phyloP scores from a whole-genome alignment of 2,888 invertebrate species.

The Melipona beecheii region DNA sequence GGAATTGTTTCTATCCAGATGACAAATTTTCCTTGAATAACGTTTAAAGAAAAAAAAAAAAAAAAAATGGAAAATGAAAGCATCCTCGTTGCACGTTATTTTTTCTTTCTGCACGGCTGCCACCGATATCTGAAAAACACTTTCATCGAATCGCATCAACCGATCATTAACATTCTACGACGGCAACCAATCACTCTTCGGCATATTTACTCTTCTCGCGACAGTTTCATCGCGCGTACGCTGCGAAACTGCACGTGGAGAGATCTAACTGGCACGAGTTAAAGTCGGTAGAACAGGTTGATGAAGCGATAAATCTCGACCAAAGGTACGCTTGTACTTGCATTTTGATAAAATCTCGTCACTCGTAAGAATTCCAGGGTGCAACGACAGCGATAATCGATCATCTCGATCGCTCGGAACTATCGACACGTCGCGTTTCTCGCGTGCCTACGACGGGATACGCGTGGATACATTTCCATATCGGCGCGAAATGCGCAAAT shows the following conservation, averaged over 20 bases:
- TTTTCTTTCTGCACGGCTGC: slow-evolving; percentile 73
- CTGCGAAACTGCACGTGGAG: neutral
- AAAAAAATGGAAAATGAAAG: slow-evolving; percentile 6
- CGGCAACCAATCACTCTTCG: slow-evolving; percentile 48
- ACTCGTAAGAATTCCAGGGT: neutral
- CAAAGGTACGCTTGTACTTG: neutral
- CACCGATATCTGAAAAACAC: slow-evolving; percentile 71
- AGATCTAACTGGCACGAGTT: neutral
- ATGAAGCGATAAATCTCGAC: neutral
- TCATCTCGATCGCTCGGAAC: neutral
- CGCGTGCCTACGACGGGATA: neutral
- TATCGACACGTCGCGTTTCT: neutral
- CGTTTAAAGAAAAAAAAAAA: neutral
- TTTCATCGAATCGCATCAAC: no score
- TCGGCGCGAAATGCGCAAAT: neutral
- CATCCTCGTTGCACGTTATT: slow-evolving; percentile 70
- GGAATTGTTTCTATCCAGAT: no score
- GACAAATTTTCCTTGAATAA: neutral
- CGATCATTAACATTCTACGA: slow-evolving; percentile 72
- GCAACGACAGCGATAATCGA: neutral
- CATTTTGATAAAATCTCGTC: neutral
- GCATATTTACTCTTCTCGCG: slow-evolving; percentile 27
- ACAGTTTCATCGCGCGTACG: neutral
- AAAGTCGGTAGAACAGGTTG: neutral
- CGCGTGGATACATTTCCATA: neutral